A percentile compares a stretch with the other conserved stretches of the same genome.
These are phyloP conservation scores for Schmidtea mediterranea DNA, from an alignment of 1,140 invertebrate genomes.

Conservation along the genomic window DNA sequence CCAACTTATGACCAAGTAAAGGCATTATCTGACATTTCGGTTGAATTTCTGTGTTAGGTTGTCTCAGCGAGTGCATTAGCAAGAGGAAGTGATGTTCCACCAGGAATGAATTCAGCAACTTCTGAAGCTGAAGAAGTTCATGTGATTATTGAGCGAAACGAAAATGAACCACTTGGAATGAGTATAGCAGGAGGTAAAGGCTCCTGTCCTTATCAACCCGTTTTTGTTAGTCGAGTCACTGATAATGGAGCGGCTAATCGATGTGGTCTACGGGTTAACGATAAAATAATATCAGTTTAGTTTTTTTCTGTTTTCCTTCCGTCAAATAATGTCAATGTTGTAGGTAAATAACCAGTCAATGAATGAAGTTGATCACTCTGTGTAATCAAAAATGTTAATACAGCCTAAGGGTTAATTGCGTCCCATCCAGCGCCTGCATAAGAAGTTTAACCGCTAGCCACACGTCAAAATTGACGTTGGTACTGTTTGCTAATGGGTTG, in stretches of 20 bases:
- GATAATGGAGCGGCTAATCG: constrained; percentile 54
- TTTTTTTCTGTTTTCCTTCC: background rate
- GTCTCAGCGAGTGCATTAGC: background rate
- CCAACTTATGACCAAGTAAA: constrained; percentile 2
- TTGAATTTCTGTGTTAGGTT: background rate
- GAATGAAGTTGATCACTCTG: constrained; percentile 4
- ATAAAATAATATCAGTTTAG: constrained; percentile 62
- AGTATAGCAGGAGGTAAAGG: constrained; percentile 74
- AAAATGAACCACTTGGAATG: constrained; percentile 46
- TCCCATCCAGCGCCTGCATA: too few species aligned
- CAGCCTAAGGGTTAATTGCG: too few species aligned
- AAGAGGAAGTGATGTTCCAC: too few species aligned
- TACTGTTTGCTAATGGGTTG: too few species aligned
- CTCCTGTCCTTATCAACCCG: constrained; percentile 44
- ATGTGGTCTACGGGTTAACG: constrained; percentile 54
- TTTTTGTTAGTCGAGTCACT: constrained; percentile 46
- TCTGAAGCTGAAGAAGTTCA: constrained; percentile 40
- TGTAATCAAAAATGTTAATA: too few species aligned
- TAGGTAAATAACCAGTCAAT: background rate
- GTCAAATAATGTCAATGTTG: background rate
- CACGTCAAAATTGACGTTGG: too few species aligned
- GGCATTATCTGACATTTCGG: too few species aligned
- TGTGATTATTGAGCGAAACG: constrained; percentile 50
- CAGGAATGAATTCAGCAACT: background rate
- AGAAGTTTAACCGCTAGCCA: too few species aligned